phyloP scores from a whole-genome alignment of 1,140 invertebrate species.

The Popillia japonica region DNA sequence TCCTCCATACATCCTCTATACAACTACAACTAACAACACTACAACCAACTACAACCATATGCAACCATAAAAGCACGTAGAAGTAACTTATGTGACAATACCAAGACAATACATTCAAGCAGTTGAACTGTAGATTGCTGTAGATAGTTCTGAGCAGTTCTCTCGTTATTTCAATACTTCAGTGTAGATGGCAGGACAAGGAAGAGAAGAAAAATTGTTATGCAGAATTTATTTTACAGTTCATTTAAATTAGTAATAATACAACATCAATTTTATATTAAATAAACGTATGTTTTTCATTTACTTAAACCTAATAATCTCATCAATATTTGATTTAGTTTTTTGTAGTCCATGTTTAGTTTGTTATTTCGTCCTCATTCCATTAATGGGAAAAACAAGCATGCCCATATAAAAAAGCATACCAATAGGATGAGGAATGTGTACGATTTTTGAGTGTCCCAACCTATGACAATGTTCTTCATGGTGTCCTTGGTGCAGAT shows the following conservation, averaged over 20 bases:
- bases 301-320: conserved; percentile 37
- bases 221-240: not conserved
- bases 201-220: not conserved
- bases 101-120: no score
- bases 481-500: conserved; percentile 31
- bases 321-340: conserved; percentile 36
- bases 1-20: no score
- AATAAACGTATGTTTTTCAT: not conserved
- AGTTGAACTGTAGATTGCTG: no score
- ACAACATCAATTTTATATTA: conserved; percentile 12
- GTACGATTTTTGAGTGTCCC: conserved; percentile 60
- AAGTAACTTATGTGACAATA: no score
- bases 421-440: conserved; percentile 55
- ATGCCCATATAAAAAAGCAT: conserved; percentile 59
- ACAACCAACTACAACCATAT: no score
- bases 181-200: not conserved
- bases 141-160: no score
- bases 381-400: conserved; percentile 60
- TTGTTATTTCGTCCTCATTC: not conserved
- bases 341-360: not conserved
- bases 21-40: no score
- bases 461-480: conserved; percentile 56
- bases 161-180: not conserved
- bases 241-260: not conserved
- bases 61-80: no score